Evolutionary conservation across 2,888 invertebrate species (phyloP).

Genomic region (Rhingia rostrata): DNA sequence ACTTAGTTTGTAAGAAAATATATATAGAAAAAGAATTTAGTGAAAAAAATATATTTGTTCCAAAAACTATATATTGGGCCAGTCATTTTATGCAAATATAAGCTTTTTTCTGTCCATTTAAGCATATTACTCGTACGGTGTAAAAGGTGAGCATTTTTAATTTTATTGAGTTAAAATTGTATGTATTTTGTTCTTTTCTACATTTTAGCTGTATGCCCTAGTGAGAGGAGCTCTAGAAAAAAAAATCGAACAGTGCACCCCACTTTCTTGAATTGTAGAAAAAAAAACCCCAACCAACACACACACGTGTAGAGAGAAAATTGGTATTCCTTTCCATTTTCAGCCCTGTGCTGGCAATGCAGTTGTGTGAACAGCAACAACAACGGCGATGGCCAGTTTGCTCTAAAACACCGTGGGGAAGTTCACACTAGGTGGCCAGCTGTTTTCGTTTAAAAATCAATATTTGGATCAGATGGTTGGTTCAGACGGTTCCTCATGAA

Average conservation of each 20-base stretch:
- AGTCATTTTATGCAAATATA: conserved; percentile 70
- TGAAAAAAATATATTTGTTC: conserved; percentile 31
- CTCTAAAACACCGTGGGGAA: conserved; percentile 37
- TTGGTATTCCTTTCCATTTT: conserved; percentile 17
- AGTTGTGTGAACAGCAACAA: conserved; percentile 32
- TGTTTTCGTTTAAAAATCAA: conserved; percentile 68
- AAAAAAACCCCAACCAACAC: background rate
- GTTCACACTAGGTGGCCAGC: conserved; percentile 59
- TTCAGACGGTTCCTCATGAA: conserved; percentile 17
- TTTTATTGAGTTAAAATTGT: conserved; percentile 25
- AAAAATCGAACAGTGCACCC: conserved; percentile 76
- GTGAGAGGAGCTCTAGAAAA: conserved; percentile 42
- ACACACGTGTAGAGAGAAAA: conserved; percentile 1
- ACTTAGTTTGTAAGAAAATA: conserved; percentile 77
- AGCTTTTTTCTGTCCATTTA: conserved; percentile 77
- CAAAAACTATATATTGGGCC: conserved; percentile 53
- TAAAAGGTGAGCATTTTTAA: conserved; percentile 58
- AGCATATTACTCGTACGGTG: conserved; percentile 27
- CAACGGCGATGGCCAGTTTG: conserved; percentile 10
- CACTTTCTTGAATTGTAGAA: conserved; percentile 53
- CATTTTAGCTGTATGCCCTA: conserved; percentile 34
- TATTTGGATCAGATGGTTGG: conserved; percentile 67
- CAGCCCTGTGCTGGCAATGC: conserved; percentile 37
- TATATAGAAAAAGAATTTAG: conserved; percentile 47
- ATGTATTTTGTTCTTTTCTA: conserved; percentile 11